Percentiles rank a stretch among this genome's conserved stretches.
Evolutionary conservation across 2,797 vertebrate species (phyloP).

Genomic region (Picus viridis): DNA sequence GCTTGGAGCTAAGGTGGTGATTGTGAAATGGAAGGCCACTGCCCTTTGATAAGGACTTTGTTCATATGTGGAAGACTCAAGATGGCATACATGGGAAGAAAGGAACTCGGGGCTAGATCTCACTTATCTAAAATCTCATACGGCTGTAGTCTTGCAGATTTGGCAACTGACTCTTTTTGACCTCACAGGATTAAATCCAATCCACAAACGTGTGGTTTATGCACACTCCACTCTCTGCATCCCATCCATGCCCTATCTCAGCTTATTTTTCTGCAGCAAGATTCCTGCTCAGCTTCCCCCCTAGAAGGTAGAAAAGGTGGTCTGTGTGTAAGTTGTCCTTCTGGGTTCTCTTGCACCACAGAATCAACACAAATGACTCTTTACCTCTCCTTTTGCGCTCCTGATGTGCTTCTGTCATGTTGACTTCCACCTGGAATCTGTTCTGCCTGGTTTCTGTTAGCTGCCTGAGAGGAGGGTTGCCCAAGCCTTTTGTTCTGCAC

Average conservation of each 20-base stretch:
- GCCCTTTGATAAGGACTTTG: neutral
- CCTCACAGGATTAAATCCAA: neutral
- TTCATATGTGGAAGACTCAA: neutral
- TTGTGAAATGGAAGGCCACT: neutral
- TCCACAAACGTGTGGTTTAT: neutral
- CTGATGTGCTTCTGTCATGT: neutral
- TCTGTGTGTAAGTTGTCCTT: neutral
- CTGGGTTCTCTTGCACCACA: neutral
- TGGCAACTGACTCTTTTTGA: neutral
- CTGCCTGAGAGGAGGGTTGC: neutral
- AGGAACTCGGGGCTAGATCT: neutral
- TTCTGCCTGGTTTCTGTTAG: neutral
- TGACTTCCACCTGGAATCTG: rapidly evolving
- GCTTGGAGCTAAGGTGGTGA: neutral
- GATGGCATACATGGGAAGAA: neutral
- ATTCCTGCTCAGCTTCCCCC: neutral
- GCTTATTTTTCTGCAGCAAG: neutral
- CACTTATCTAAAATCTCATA: neutral
- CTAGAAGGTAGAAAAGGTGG: neutral
- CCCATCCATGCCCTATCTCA: neutral
- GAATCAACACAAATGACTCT: rapidly evolving
- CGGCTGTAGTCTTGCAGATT: neutral
- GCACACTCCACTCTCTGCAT: neutral
- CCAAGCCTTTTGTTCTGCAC: neutral
- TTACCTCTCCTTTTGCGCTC: neutral